Evolutionary conservation across 2,797 vertebrate genomes (phyloP).

Genomic region (Lagodon rhomboides): DNA sequence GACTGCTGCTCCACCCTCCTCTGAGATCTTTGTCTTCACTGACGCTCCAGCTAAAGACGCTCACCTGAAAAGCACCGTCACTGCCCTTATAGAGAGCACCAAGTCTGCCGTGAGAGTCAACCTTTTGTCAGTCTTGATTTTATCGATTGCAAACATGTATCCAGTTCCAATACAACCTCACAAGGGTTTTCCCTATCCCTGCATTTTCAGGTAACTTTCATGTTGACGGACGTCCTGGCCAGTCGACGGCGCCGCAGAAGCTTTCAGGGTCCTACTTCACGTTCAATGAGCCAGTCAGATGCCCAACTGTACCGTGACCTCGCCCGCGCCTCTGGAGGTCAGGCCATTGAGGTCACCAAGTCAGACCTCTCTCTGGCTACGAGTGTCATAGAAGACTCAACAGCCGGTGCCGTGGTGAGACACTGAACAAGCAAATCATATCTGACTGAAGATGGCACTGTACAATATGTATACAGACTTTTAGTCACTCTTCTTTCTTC

Average conservation of each 20-base stretch:
- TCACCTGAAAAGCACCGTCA: constrained; percentile 65
- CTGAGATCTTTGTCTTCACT: constrained; percentile 85
- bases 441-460: background rate
- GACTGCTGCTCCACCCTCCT: constrained; percentile 75
- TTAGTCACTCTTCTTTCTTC: background rate
- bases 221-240: constrained; percentile 64
- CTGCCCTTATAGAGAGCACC: constrained; percentile 76
- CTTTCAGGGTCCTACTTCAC: accelerated
- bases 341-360: constrained; percentile 76
- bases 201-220: constrained; percentile 76
- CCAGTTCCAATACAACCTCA: background rate
- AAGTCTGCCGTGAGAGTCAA: constrained; percentile 72
- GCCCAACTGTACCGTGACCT: constrained; percentile 76
- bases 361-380: constrained; percentile 64
- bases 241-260: constrained; percentile 35
- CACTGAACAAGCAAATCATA: background rate
- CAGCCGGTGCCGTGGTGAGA: constrained; percentile 69
- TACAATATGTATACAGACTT: background rate
- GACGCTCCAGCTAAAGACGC: constrained; percentile 82
- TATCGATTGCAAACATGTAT: background rate
- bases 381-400: constrained; percentile 69
- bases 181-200: background rate
- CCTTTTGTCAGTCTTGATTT: background rate
- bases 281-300: background rate
- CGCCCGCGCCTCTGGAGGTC: constrained; percentile 78